Evolutionary conservation across 2,113 vertebrate species (phyloP), one percentile per base, ranked within the genome.

Genomic region (Tragelaphus scriptus): DNA sequence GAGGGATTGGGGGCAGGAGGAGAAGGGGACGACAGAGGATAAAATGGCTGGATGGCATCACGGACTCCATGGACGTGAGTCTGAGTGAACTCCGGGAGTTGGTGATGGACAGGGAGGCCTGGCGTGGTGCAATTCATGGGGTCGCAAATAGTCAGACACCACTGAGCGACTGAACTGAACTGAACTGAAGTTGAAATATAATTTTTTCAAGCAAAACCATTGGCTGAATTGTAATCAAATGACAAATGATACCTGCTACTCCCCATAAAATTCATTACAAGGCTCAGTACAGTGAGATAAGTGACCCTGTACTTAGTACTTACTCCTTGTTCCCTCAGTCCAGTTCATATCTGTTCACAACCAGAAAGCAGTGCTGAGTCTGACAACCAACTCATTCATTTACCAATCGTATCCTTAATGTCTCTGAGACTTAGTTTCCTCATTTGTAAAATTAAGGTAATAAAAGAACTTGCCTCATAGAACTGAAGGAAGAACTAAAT

Each of bases 281-380:
- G 19, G 2, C 8, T 87, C 88, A 77, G 75, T 93, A 47, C 8
- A 86, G n/a, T 49, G 32, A 94, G 21, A 68, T 32, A 77, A 82
- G n/a, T 96, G 58, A 68, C 32, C 32, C 85, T 97, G 95, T 77
- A 84, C 53, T 93, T 85, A 49, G 95, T 77, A 84, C 58, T 93
- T 85, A 49, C 17, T 47, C 11, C 51, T 55, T 56, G 40, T 61
- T 85, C 28, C 55, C 25, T 4, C n/a, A 87, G 40, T 65, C 79
- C 47, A 92, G 28, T 59, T 97, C 21, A 53, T 28, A 82, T 30
- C 71, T 55, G n/a, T 30, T 82, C 85, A 63, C 32, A 88, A 44
- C 5, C 44, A 95, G 51, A 96, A 87, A 86, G 14, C 28, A 49
- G 13, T 19, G 47, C 3, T 59, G 19, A 92, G 53, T 86, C 65